These are phyloP conservation scores for Tachina lurida DNA, from an alignment of 2,888 invertebrate genomes.

Conservation along the genomic window DNA sequence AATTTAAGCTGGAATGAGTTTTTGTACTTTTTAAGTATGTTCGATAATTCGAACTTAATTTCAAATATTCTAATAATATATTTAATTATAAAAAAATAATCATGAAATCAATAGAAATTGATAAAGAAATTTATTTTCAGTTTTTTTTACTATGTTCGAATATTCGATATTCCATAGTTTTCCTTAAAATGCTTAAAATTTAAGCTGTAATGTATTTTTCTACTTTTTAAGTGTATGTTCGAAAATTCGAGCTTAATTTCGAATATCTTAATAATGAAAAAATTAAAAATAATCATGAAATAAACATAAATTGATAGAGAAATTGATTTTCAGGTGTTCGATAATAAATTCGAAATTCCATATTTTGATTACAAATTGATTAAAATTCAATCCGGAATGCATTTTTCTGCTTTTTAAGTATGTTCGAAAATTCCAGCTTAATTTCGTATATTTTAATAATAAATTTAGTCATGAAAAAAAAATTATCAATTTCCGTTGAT, in stretches of 20 bases:
- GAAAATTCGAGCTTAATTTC: constrained; percentile 24
- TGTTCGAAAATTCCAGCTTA: constrained; percentile 25
- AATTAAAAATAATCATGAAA: too few relatives aligned
- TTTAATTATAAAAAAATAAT: too few relatives aligned
- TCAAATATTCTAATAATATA: background rate
- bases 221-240: background rate
- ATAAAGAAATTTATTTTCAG: too few relatives aligned
- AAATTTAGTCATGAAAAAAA: too few relatives aligned
- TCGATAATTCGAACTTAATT: constrained; percentile 23
- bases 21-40: background rate
- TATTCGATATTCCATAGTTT: background rate
- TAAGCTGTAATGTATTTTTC: background rate
- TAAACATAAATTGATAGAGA: too few relatives aligned
- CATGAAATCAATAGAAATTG: too few relatives aligned
- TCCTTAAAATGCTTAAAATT: background rate
- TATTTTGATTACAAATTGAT: background rate
- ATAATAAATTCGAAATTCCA: background rate
- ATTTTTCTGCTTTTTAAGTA: background rate
- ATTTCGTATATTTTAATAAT: background rate
- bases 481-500: too few relatives aligned
- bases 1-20: background rate
- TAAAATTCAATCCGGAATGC: background rate
- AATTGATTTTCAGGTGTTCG: background rate
- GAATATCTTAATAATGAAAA: background rate
- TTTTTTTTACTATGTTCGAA: background rate